These are phyloP conservation scores for Corydoras sp. DNA, from an alignment of 2,113 vertebrate species.

Conservation along the genomic window DNA sequence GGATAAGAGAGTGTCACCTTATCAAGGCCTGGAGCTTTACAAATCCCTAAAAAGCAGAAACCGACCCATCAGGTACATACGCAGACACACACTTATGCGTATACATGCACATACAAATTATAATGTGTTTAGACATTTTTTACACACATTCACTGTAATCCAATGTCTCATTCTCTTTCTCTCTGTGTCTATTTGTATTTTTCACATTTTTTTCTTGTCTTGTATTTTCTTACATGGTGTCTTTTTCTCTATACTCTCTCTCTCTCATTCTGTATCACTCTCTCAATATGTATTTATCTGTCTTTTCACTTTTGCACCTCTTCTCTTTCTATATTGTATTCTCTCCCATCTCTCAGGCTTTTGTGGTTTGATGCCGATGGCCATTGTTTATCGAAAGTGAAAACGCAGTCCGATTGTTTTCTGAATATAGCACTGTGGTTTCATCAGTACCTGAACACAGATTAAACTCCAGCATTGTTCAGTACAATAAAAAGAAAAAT, in stretches of 20 bases:
- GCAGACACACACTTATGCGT: conserved; percentile 12
- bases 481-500: too few species aligned
- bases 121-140: neutral
- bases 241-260: too few species aligned
- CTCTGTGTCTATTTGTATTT: too few species aligned
- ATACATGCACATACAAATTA: too few species aligned
- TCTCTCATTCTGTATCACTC: neutral
- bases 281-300: conserved; percentile 2
- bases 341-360: conserved; percentile 55
- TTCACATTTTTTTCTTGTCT: neutral
- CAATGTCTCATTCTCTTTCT: too few species aligned
- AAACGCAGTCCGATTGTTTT: conserved; percentile 68
- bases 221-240: too few species aligned
- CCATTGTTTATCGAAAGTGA: conserved; percentile 67
- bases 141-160: too few species aligned
- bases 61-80: conserved; percentile 58
- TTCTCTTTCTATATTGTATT: neutral
- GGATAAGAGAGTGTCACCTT: conserved; percentile 73
- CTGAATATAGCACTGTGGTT: conserved; percentile 70
- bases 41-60: conserved; percentile 68
- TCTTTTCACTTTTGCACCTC: neutral
- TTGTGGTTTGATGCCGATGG: conserved; percentile 76
- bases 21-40: conserved; percentile 76
- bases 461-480: conserved; percentile 11
- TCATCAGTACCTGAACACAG: conserved; percentile 55